Conservation (phyloP, 2,888 invertebrate genomes). For the Caenorhabditis angaria region DNA sequence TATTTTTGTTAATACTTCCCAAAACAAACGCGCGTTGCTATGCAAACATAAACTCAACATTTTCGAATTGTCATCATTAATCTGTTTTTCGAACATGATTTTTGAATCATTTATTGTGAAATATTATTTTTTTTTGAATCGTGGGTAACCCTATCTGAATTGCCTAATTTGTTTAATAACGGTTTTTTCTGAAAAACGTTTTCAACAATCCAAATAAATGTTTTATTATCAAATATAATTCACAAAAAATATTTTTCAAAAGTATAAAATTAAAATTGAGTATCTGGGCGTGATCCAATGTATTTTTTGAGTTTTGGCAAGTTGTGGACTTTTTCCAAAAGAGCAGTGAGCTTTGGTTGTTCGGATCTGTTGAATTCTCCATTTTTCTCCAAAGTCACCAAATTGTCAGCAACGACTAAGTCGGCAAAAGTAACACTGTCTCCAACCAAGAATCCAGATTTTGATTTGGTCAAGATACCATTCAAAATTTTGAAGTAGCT, state of each 20-base stretch:
- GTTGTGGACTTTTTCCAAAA: slow-evolving; percentile 11
- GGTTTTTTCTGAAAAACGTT: no score
- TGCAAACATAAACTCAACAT: not conserved
- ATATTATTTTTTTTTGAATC: slow-evolving; percentile 1
- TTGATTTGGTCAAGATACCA: slow-evolving; percentile 11
- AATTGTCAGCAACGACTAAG: slow-evolving; percentile 24
- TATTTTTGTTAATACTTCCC: no score
- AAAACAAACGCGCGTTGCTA: not conserved
- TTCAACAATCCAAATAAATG: no score
- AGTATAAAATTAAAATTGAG: slow-evolving; percentile 18
- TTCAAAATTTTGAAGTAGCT: slow-evolving; percentile 14
- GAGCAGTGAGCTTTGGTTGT: not conserved
- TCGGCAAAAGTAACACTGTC: slow-evolving; percentile 27
- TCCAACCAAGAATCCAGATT: slow-evolving; percentile 31
- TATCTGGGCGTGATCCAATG: slow-evolving; percentile 18
- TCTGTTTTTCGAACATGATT: not conserved
- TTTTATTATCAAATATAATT: no score
- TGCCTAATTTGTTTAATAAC: no score
- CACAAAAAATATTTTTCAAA: slow-evolving; percentile 15
- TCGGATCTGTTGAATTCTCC: slow-evolving; percentile 5
- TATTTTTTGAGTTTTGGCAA: slow-evolving; percentile 26
- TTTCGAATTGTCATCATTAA: not conserved
- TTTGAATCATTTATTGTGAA: slow-evolving; percentile 3
- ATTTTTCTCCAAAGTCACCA: slow-evolving; percentile 13
- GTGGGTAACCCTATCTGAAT: not conserved